Conservation (phyloP, 1,140 invertebrate species). For the Laupala kohalensis region DNA sequence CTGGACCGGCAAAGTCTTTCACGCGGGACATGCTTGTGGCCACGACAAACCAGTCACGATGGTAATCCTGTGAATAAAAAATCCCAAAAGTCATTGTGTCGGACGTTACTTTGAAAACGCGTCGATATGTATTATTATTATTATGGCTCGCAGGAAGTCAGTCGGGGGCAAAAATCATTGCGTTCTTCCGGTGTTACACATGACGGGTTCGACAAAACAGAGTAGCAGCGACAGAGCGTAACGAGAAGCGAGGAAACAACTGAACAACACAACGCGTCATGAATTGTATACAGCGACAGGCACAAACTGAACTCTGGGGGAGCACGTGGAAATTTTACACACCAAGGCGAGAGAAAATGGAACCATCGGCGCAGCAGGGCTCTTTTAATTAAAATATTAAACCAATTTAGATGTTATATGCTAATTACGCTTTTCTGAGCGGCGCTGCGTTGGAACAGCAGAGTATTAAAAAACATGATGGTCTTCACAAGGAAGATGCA, state of each 20-base stretch:
- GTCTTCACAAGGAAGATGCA: not conserved
- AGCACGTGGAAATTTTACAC: slow-evolving; percentile 5
- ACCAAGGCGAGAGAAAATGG: not conserved
- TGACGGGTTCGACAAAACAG: slow-evolving; percentile 12
- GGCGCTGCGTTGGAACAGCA: not conserved
- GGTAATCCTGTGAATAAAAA: not conserved
- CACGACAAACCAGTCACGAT: not conserved
- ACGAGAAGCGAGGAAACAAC: slow-evolving; percentile 12
- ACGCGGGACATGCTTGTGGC: not conserved
- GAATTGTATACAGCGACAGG: slow-evolving; percentile 1
- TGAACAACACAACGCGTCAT: slow-evolving; percentile 11
- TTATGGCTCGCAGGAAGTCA: slow-evolving; percentile 8
- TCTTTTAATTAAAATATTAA: not conserved
- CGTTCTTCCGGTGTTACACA: slow-evolving; percentile 14
- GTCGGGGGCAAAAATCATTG: slow-evolving; percentile 13
- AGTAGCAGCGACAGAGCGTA: slow-evolving; percentile 13
- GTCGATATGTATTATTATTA: not conserved
- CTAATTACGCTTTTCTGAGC: not conserved
- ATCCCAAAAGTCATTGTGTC: not conserved
- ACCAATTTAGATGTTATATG: not conserved
- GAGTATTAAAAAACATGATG: not conserved
- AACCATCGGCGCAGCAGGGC: not conserved
- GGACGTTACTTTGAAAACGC: not conserved
- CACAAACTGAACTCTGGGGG: not conserved
- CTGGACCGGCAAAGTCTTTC: not conserved